Evolutionary conservation across 2,113 vertebrate species (phyloP), one percentile per base, ranked within the genome.

Genomic region (Leuciscus idus): DNA sequence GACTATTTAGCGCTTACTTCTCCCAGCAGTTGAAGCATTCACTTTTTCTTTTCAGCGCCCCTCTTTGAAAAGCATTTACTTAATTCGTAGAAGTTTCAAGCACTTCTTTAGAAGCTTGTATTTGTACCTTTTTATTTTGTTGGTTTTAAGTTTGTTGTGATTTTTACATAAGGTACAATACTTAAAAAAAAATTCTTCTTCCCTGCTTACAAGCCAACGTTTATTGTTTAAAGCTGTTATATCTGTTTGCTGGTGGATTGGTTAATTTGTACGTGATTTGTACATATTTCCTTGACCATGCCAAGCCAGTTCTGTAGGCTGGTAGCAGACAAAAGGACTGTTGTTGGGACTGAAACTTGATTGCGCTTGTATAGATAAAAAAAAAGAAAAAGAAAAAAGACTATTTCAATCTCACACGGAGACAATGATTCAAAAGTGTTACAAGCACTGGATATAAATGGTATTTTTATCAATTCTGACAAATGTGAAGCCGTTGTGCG

Each of bases 381-480:
- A 90, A 91, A 90, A 89, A 92, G 91, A 93, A n/a, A 89, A 92
- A 91, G 59, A 66, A 91, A 94, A 85, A 89, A 85, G 90, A 90
- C 80, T 89, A 92, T 90, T 94, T 92, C 83, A 86, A 88, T 91
- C 94, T 94, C 95, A 94, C 90, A 92, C 95, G 96, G 96, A 97
- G 97, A 97, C 95, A 91, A 96, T 96, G 95, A 98, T 97, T 98
- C 95, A 86, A 96, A 97, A 97, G 98, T 99, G 98, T 99, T 98
- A 96, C 96, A 97, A 98, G 97, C 98, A 99, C 98, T 99, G 98
- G 98, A 99, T 98, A 98, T 97, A 97, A 98, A 99, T 98, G 97
- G 97, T 98, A 98, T 98, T 98, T 96, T 98, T 97, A 98, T 98
- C 96, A 96, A 97, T 98, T 98, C 97, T 99, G 97, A 99, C 96